A percentile compares a stretch with the other conserved stretches of the same genome.
Evolutionary conservation across 2,797 vertebrate genomes (phyloP).

Genomic region (Paedocypris micromegethes): DNA sequence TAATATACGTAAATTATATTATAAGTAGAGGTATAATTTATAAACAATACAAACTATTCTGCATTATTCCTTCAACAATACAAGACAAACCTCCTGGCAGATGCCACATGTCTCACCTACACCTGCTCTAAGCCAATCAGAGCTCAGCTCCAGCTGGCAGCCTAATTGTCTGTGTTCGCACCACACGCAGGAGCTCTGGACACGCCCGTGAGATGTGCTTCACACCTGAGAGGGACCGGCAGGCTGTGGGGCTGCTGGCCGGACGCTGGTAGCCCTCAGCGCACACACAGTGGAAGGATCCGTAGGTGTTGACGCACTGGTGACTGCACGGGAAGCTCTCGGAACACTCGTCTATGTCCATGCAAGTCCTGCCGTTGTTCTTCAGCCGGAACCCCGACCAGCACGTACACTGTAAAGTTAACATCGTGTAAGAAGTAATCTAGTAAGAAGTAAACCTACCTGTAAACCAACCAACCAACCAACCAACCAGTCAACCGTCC

Average conservation of each 20-base stretch:
- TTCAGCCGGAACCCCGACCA: slow-evolving; percentile 96
- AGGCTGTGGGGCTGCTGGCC: slow-evolving; percentile 70
- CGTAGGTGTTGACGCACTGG: slow-evolving; percentile 92
- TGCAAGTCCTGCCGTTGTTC: slow-evolving; percentile 88
- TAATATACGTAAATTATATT: no score
- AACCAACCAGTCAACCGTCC: no score
- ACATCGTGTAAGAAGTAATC: no score
- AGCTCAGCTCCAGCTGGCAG: slow-evolving; percentile 16
- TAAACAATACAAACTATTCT: no score
- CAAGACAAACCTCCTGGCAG: slow-evolving; percentile 14
- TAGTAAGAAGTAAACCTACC: no score
- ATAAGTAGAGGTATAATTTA: no score
- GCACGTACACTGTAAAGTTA: slow-evolving; percentile 81
- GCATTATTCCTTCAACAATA: not conserved
- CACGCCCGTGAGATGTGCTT: slow-evolving; percentile 2
- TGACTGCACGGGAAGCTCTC: slow-evolving; percentile 91
- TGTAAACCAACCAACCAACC: no score
- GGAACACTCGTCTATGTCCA: slow-evolving; percentile 90
- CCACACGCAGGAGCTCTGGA: not conserved
- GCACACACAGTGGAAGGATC: slow-evolving; percentile 91
- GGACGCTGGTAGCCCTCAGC: slow-evolving; percentile 84
- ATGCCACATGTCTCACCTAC: slow-evolving; percentile 20
- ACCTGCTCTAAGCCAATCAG: slow-evolving; percentile 25
- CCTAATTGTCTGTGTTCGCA: slow-evolving; percentile 17
- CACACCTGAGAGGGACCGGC: slow-evolving; percentile 89